phyloP scores from a whole-genome alignment of 1,140 invertebrate species.

The Heliconius nattereri region DNA sequence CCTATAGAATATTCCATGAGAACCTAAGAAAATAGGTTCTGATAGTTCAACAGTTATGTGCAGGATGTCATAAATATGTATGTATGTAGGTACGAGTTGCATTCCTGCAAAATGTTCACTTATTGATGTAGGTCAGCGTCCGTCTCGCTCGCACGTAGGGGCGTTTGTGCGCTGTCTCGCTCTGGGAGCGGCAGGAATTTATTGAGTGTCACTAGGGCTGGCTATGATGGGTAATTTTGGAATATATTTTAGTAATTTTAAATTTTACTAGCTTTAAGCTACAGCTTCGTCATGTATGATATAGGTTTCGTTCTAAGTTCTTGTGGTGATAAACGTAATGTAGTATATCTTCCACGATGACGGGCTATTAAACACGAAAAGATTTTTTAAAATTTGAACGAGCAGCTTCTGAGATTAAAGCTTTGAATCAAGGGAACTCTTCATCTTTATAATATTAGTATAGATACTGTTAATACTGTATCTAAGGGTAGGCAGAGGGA shows the following conservation, averaged over 20 bases:
- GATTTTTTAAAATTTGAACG: too few relatives aligned
- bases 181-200: slow-evolving; percentile 15
- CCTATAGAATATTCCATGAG: slow-evolving; percentile 1
- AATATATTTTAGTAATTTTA: neutral
- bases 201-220: slow-evolving; percentile 6
- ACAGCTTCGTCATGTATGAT: too few relatives aligned
- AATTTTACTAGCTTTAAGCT: too few relatives aligned
- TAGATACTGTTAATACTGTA: too few relatives aligned
- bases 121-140: slow-evolving; percentile 11
- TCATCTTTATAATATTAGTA: too few relatives aligned
- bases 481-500: too few relatives aligned
- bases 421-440: too few relatives aligned
- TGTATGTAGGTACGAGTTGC: slow-evolving; percentile 7
- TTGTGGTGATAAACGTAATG: too few relatives aligned
- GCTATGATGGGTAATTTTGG: neutral
- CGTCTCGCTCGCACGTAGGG: neutral
- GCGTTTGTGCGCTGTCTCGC: neutral
- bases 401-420: too few relatives aligned
- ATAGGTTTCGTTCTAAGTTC: too few relatives aligned
- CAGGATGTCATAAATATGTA: slow-evolving; percentile 14
- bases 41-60: slow-evolving; percentile 13
- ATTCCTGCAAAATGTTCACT: slow-evolving; percentile 14
- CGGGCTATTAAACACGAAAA: too few relatives aligned
- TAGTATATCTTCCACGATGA: too few relatives aligned
- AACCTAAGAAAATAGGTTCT: slow-evolving; percentile 9